Percentiles rank a stretch among this genome's conserved stretches.
Evolutionary conservation across 2,113 vertebrate species (phyloP).

Genomic region (Chamaetylas fuelleborni): DNA sequence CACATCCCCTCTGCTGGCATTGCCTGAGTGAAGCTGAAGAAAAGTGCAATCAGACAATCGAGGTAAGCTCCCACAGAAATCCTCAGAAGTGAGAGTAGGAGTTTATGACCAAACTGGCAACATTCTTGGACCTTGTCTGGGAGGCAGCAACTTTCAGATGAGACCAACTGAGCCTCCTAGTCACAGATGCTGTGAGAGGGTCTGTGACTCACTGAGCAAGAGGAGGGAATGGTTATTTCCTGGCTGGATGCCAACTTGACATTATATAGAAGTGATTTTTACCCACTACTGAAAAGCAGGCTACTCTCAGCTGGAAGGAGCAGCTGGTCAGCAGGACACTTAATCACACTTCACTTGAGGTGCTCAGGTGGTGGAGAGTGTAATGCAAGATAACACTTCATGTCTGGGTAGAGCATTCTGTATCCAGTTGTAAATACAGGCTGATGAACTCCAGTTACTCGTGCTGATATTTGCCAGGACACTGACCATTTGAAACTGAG

Average conservation of each 20-base stretch:
- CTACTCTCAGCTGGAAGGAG: not conserved
- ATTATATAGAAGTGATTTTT: not conserved
- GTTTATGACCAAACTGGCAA: not conserved
- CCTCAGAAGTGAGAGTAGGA: not conserved
- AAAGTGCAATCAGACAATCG: not conserved
- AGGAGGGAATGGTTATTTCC: not conserved
- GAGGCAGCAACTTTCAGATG: not conserved
- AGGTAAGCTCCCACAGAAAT: not conserved
- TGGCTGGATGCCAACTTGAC: not conserved
- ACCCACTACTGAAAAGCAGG: not conserved
- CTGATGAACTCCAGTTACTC: constrained; percentile 15
- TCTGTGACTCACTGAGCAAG: not conserved
- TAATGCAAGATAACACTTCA: not conserved
- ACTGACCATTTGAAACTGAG: constrained; percentile 11
- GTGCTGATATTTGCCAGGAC: constrained; percentile 28
- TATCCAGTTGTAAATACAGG: not conserved
- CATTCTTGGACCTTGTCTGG: not conserved
- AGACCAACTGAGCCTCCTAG: not conserved
- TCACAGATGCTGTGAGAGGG: not conserved
- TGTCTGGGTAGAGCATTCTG: not conserved
- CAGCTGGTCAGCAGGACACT: constrained; percentile 7
- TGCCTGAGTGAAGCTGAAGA: not conserved
- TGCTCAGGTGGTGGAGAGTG: constrained; percentile 14
- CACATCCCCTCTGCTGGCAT: not conserved
- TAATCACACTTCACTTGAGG: not conserved